Conservation (phyloP, 2,797 vertebrate genomes). For the Darevskia mixta region DNA sequence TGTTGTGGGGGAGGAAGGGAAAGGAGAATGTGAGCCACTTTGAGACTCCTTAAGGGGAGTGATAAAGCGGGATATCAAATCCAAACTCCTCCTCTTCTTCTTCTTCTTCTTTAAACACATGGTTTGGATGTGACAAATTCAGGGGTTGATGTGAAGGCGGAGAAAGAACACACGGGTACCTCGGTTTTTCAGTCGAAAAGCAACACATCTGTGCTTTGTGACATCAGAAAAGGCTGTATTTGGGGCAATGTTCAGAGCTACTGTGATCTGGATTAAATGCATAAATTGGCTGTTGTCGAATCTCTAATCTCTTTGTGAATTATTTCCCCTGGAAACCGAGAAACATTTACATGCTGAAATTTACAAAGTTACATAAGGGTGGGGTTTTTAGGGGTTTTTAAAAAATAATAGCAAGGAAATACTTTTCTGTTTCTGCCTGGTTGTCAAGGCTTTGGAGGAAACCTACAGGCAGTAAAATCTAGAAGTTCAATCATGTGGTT, state of each 20-base stretch:
- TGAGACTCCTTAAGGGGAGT: too few relatives aligned
- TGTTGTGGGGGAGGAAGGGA: too few relatives aligned
- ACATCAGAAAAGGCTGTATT: conserved; percentile 21
- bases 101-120: too few relatives aligned
- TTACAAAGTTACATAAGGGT: too few relatives aligned
- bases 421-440: neutral
- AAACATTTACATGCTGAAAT: neutral
- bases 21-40: too few relatives aligned
- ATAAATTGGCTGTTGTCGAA: neutral
- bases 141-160: too few relatives aligned
- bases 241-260: conserved; percentile 52
- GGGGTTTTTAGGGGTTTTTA: neutral
- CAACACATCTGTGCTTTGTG: neutral
- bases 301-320: neutral
- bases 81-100: too few relatives aligned
- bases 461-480: neutral
- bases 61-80: too few relatives aligned
- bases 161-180: neutral
- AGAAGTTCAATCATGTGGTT: neutral
- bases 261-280: neutral
- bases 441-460: neutral
- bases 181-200: conserved; percentile 16
- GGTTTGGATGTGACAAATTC: too few relatives aligned
- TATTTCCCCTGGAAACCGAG: neutral
- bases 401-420: neutral